Conservation (phyloP, 2,888 invertebrate genomes). For the Rutpela maculata region DNA sequence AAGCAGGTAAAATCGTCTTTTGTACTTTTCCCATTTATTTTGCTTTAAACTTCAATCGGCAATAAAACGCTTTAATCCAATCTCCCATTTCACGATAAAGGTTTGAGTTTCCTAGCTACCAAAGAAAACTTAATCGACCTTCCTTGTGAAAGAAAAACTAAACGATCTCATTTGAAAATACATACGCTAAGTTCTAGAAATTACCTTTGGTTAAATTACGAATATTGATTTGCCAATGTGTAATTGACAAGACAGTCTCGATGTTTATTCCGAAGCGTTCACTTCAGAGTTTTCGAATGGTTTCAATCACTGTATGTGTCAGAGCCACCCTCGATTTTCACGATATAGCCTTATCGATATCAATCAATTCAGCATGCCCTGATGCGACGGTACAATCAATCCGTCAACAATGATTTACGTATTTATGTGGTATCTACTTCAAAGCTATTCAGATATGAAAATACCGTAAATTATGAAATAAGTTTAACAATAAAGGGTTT, state of each 20-base stretch:
- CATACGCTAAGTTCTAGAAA: neutral
- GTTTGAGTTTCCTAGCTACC: neutral
- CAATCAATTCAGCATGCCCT: conserved; percentile 4
- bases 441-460: conserved; percentile 5
- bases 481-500: too few species aligned
- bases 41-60: neutral
- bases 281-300: neutral
- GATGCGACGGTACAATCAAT: neutral
- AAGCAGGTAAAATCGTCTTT: neutral
- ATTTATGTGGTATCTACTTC: conserved; percentile 5
- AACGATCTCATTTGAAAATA: neutral
- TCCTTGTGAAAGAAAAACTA: neutral
- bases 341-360: conserved; percentile 13
- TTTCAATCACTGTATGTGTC: conserved; percentile 28
- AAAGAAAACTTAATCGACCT: neutral
- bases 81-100: neutral
- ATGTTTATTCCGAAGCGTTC: neutral
- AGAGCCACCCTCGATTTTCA: conserved; percentile 23
- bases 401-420: conserved; percentile 24
- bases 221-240: neutral
- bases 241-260: conserved; percentile 10
- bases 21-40: neutral
- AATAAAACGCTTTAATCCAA: neutral
- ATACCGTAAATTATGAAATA: neutral
- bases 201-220: neutral